Conservation (phyloP, 2,797 vertebrate genomes). For the Monodelphis domestica region DNA sequence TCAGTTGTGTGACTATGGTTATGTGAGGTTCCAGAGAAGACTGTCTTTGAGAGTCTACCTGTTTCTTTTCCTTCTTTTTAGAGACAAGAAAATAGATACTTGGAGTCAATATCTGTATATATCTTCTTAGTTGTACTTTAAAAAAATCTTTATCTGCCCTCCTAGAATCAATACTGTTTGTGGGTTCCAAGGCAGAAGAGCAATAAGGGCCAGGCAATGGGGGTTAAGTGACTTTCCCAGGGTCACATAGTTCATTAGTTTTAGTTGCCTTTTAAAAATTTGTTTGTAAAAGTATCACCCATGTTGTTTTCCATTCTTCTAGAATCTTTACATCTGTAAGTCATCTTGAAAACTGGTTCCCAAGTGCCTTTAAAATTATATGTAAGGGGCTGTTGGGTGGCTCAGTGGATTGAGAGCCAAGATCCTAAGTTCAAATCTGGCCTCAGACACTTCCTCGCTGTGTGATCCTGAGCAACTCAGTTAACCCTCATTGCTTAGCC, state of each 20-base stretch:
- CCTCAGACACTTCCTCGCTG: too few relatives aligned
- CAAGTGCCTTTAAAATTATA: not conserved
- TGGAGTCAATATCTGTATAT: not conserved
- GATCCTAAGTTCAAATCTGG: too few relatives aligned
- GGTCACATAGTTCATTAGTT: too few relatives aligned
- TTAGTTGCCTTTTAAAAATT: not conserved
- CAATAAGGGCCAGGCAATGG: too few relatives aligned
- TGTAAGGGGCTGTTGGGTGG: not conserved
- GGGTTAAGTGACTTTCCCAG: too few relatives aligned
- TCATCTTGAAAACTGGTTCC: not conserved
- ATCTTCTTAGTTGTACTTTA: not conserved
- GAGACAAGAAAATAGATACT: not conserved
- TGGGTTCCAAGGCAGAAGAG: too few relatives aligned
- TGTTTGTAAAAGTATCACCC: not conserved
- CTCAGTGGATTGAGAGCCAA: too few relatives aligned
- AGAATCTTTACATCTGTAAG: not conserved
- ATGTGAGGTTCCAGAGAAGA: not conserved
- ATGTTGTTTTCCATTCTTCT: not conserved
- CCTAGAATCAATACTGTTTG: too few relatives aligned
- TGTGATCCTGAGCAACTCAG: too few relatives aligned
- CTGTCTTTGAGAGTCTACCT: not conserved
- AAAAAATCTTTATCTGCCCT: too few relatives aligned
- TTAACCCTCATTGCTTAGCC: too few relatives aligned
- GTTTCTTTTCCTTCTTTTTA: not conserved
- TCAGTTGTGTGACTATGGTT: not conserved